Evolutionary conservation across 1,140 invertebrate species (phyloP).

Genomic region (Caenorhabditis latens): DNA sequence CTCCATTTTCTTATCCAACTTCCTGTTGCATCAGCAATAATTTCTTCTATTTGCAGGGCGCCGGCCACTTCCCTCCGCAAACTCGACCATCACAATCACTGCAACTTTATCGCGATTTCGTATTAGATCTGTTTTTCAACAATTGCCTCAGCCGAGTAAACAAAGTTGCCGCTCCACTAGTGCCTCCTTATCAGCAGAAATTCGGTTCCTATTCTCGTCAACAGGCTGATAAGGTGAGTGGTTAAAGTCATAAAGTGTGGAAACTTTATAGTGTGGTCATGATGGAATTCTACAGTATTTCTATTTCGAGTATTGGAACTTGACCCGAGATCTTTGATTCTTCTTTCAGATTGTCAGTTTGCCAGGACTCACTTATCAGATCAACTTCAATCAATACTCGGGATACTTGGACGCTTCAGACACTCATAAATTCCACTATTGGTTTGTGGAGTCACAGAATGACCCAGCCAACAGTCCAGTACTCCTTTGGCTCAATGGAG

Average conservation of each 20-base stretch:
- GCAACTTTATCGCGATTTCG: constrained; percentile 76
- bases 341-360: constrained; percentile 59
- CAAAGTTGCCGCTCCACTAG: constrained; percentile 43
- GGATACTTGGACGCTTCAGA: constrained; percentile 68
- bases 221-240: constrained; percentile 45
- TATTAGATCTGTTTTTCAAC: constrained; percentile 33
- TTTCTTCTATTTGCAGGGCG: constrained; percentile 74
- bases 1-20: neutral
- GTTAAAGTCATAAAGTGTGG: neutral
- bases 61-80: constrained; percentile 81
- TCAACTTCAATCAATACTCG: constrained; percentile 69
- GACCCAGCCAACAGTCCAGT: constrained; percentile 79
- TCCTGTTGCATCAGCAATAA: constrained; percentile 10
- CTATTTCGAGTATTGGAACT: neutral
- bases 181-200: constrained; percentile 48
- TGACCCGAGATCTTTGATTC: neutral
- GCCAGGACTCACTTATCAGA: constrained; percentile 68
- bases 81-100: constrained; percentile 79
- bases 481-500: constrained; percentile 81
- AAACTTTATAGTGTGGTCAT: constrained; percentile 6
- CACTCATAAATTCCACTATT: constrained; percentile 67
- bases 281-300: neutral
- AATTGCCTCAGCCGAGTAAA: constrained; percentile 58
- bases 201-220: neutral
- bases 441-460: constrained; percentile 79